A percentile compares a stretch with the other conserved stretches of the same genome.
phyloP scores from a whole-genome alignment of 2,113 vertebrate genomes.

The Pimephales promelas region DNA sequence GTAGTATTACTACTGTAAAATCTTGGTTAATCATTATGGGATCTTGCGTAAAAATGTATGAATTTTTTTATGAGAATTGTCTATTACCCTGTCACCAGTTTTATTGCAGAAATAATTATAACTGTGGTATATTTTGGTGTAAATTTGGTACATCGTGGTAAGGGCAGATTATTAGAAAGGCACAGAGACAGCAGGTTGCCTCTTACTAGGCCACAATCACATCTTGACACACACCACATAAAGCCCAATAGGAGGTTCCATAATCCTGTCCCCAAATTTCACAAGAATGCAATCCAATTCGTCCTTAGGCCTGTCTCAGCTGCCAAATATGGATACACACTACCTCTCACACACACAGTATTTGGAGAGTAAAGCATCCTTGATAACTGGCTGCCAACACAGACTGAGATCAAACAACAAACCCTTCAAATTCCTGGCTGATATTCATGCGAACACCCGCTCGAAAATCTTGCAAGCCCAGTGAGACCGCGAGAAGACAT shows the following conservation, averaged over 20 bases:
- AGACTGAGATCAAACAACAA: conserved; percentile 38
- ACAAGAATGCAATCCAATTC: conserved; percentile 70
- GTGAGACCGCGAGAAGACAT: background rate
- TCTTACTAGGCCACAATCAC: conserved; percentile 39
- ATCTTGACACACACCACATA: conserved; percentile 32
- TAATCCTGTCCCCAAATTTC: conserved; percentile 60
- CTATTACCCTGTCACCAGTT: too few relatives aligned
- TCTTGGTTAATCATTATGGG: too few relatives aligned
- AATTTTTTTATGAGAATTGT: background rate
- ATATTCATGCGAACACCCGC: conserved; percentile 7
- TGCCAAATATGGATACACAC: conserved; percentile 32
- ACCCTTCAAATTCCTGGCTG: conserved; percentile 27
- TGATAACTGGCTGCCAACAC: conserved; percentile 31
- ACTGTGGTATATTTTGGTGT: background rate
- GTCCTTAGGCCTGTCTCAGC: conserved; percentile 47
- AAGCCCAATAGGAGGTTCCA: conserved; percentile 25
- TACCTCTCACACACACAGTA: background rate
- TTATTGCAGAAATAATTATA: too few relatives aligned
- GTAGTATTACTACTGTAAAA: too few relatives aligned
- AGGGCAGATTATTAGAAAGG: conserved; percentile 9
- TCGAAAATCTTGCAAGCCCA: conserved; percentile 16
- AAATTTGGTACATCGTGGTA: background rate
- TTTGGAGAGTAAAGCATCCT: conserved; percentile 13
- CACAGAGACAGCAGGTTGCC: conserved; percentile 46
- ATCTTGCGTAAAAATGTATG: background rate